A percentile compares a stretch with the other conserved stretches of the same genome.
Conservation (phyloP, 2,113 vertebrate genomes). For the Delphinapterus leucas region DNA sequence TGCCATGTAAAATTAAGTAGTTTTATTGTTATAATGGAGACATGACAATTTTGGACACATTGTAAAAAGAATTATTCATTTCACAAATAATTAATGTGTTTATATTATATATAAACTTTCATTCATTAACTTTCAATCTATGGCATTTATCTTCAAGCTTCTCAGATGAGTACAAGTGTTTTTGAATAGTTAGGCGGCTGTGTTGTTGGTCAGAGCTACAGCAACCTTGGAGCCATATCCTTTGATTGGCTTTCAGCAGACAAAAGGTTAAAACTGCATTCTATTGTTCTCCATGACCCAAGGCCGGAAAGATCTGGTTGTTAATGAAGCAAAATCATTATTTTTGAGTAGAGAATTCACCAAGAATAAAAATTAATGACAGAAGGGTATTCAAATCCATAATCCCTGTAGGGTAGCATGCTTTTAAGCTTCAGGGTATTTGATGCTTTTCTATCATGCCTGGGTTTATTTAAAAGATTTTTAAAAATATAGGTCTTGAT, state of each 20-base stretch:
- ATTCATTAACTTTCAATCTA: background rate
- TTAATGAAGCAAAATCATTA: slow-evolving; percentile 54
- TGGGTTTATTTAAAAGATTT: slow-evolving; percentile 1
- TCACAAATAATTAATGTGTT: background rate
- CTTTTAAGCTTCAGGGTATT: background rate
- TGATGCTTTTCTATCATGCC: background rate
- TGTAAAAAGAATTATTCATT: background rate
- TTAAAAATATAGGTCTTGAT: background rate
- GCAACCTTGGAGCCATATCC: background rate
- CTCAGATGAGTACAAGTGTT: background rate
- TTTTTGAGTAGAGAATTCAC: background rate
- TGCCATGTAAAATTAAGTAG: background rate
- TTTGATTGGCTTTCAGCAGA: background rate
- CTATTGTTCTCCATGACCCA: slow-evolving; percentile 52
- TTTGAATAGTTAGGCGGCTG: background rate
- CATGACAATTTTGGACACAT: background rate
- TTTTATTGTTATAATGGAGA: background rate
- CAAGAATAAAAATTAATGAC: slow-evolving; percentile 34
- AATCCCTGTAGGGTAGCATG: background rate
- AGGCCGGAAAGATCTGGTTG: slow-evolving; percentile 36
- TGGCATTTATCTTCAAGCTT: background rate
- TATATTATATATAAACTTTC: background rate
- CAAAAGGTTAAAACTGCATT: slow-evolving; percentile 17
- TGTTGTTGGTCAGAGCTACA: background rate
- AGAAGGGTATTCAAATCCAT: background rate